phyloP scores from a whole-genome alignment of 2,113 vertebrate genomes.

The Ailurus styani region DNA sequence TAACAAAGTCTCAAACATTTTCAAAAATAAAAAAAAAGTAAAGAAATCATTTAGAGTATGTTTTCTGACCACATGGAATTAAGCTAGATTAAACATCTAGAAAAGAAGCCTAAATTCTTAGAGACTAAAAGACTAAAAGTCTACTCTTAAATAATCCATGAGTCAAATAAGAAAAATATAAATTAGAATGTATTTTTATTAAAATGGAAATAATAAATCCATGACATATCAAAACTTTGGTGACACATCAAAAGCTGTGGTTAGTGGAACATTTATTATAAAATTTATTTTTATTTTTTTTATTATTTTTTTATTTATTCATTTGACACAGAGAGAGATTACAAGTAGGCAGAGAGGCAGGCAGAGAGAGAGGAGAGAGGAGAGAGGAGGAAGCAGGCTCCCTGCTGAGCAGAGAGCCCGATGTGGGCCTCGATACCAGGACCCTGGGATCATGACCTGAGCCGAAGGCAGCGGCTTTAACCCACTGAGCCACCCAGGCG shows the following conservation, averaged over 20 bases:
- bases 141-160: background rate
- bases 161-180: background rate
- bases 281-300: too few relatives aligned
- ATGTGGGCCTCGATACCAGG: too few relatives aligned
- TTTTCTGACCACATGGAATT: background rate
- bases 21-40: background rate
- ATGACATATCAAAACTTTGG: background rate
- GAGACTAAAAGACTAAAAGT: background rate
- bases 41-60: background rate
- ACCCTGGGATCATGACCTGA: too few relatives aligned
- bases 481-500: too few relatives aligned
- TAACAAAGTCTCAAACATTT: background rate
- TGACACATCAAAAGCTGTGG: background rate
- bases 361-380: too few relatives aligned
- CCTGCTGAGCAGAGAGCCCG: too few relatives aligned
- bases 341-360: too few relatives aligned
- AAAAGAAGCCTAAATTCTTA: background rate
- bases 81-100: background rate
- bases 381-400: too few relatives aligned
- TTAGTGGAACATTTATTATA: background rate
- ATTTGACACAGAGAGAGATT: too few relatives aligned
- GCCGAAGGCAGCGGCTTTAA: too few relatives aligned
- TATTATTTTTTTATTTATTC: too few relatives aligned
- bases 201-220: background rate
- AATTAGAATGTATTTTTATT: background rate